phyloP scores from a whole-genome alignment of 2,797 vertebrate species.

The Zalophus californianus region DNA sequence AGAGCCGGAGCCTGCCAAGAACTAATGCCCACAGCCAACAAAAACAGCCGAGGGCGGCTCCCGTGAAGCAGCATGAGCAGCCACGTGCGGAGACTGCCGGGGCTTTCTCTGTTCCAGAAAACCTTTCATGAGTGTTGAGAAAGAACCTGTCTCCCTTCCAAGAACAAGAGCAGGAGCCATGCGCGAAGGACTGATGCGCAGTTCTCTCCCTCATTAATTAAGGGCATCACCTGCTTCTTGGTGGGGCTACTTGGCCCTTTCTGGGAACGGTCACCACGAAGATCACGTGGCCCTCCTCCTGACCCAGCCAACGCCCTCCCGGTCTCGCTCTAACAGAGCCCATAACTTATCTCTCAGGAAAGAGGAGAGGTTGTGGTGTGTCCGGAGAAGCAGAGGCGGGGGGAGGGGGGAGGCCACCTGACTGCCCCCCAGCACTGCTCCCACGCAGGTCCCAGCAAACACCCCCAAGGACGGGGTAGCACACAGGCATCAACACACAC shows the following conservation, averaged over 20 bases:
- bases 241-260: neutral
- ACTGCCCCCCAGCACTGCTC: neutral
- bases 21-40: neutral
- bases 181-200: neutral
- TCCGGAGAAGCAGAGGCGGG: neutral
- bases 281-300: neutral
- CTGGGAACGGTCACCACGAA: neutral
- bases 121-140: neutral
- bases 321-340: neutral
- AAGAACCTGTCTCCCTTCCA: neutral
- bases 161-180: slow-evolving; percentile 16
- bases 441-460: neutral
- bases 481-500: neutral
- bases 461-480: neutral
- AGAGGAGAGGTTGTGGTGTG: neutral
- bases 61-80: neutral
- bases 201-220: neutral
- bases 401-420: neutral
- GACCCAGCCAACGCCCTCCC: neutral
- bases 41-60: neutral
- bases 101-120: neutral
- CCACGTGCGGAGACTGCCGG: neutral
- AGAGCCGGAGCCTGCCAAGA: neutral
- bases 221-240: neutral
- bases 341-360: neutral